Evolutionary conservation across 2,797 vertebrate species (phyloP).

Genomic region (Macropodus opercularis): DNA sequence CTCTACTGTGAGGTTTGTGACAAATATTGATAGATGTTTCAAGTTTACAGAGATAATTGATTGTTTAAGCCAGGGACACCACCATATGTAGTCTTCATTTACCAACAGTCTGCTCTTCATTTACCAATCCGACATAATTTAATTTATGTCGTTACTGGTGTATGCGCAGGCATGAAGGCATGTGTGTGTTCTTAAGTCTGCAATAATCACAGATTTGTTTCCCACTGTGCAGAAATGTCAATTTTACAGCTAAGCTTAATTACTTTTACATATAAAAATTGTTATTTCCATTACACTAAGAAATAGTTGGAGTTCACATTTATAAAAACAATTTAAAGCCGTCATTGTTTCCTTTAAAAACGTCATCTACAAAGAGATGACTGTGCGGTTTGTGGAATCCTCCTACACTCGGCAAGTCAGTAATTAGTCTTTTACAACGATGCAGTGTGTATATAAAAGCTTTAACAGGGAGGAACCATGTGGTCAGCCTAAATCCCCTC

Average conservation of each 20-base stretch:
- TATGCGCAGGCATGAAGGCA: background rate
- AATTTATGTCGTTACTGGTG: constrained; percentile 22
- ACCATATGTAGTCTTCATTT: constrained; percentile 51
- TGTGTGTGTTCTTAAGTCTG: background rate
- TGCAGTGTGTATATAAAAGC: constrained; percentile 65
- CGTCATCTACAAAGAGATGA: constrained; percentile 28
- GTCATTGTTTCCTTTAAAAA: constrained; percentile 25
- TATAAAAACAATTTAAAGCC: background rate
- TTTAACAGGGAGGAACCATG: constrained; percentile 58
- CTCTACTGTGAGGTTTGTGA: constrained; percentile 66
- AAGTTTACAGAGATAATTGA: constrained; percentile 77
- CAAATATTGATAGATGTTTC: constrained; percentile 80
- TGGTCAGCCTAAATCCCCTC: constrained; percentile 44
- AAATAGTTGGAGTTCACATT: background rate
- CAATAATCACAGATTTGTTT: background rate
- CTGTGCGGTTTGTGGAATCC: constrained; percentile 38
- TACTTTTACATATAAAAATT: background rate
- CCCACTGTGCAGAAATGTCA: background rate
- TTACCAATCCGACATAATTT: constrained; percentile 53
- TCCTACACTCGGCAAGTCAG: constrained; percentile 49
- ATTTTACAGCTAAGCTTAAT: background rate
- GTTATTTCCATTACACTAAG: background rate
- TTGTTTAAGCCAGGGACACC: constrained; percentile 68
- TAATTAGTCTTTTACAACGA: constrained; percentile 71
- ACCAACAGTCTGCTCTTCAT: constrained; percentile 50